Evolutionary conservation across 2,888 invertebrate genomes (phyloP).

Genomic region (Choreutis nemorana): DNA sequence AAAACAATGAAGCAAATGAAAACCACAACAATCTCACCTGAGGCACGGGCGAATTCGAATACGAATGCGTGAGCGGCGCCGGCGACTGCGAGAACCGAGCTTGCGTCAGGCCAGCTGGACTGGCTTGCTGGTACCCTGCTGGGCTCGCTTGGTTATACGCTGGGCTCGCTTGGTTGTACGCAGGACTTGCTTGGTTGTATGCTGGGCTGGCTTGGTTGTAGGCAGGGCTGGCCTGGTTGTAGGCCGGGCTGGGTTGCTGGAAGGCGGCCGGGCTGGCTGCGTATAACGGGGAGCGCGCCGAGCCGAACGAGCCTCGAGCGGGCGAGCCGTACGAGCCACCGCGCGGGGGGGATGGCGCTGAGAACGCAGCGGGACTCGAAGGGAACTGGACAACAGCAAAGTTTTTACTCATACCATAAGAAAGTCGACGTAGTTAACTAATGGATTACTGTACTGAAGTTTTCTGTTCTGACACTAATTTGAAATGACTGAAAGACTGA

Average conservation of each 20-base stretch:
- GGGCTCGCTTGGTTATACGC: slow-evolving; percentile 39
- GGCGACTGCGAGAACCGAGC: slow-evolving; percentile 28
- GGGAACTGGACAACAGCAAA: slow-evolving; percentile 25
- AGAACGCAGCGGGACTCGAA: slow-evolving; percentile 33
- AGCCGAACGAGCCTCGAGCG: slow-evolving; percentile 19
- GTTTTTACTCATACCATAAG: background rate
- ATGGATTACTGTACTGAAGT: background rate
- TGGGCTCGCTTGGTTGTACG: slow-evolving; percentile 28
- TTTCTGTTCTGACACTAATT: background rate
- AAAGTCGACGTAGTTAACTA: background rate
- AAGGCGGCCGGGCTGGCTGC: slow-evolving; percentile 30
- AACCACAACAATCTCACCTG: slow-evolving; percentile 11
- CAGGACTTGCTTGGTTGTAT: no score
- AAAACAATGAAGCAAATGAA: slow-evolving; percentile 12
- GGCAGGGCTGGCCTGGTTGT: slow-evolving; percentile 29
- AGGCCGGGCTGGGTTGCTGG: slow-evolving; percentile 22
- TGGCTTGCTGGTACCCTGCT: slow-evolving; percentile 20
- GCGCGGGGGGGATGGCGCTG: slow-evolving; percentile 27
- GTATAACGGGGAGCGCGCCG: slow-evolving; percentile 38
- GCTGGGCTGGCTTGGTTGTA: slow-evolving; percentile 21
- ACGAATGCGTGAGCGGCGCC: slow-evolving; percentile 27
- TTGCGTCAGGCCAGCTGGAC: slow-evolving; percentile 17
- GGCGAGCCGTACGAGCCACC: slow-evolving; percentile 1
- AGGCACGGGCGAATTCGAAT: slow-evolving; percentile 33
- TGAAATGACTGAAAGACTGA: background rate